Base-by-base conservation (phyloP, 2,113 vertebrate species). In the Dicaeum eximium region DNA sequence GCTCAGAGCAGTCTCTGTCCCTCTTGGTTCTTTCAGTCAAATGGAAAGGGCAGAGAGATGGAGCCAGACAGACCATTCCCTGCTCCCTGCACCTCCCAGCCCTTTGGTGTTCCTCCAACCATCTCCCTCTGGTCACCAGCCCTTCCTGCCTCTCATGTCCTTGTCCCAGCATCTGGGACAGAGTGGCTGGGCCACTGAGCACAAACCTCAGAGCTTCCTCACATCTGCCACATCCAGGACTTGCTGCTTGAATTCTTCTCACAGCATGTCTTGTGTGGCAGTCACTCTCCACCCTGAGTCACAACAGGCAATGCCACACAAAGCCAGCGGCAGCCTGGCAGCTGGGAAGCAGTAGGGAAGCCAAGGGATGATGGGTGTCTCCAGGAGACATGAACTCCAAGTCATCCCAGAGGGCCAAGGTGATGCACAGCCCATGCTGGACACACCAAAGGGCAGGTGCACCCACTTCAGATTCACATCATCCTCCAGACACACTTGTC, bases 351-450 rank as follows among this genome's bases (percentile, higher is more conserved):
- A 30, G 33, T 0, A 20, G 19, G 28, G 24, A 75, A 48, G 24
- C 11, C n/a, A 48, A 72, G 87, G 48, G 44, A 30, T 23, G 33
- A 37, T 15, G 38, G 42, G 28, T 65, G 45, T 45, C 58, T 58
- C 57, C 72, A 37, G 54, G 37, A 62, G 15, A 50, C 5, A 24
- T 0, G 7, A 79, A 48, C n/a, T 47, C 4, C 0, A 2, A 48
- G n/a, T 33, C 37, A 70, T 33, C 9, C 28, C 42, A 44, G 66
- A 4, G 5, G 2, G 33, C 75, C 83, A 38, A 60, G 45, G 27
- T 13, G 71, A 17, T 37, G 19, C 16, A 15, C 57, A 82, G 24
- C 31, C 70, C 57, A 17, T 1, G 1, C 4, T 27, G 18, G 51
- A 15, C 30, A 60, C 66, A 54, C 44, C 57, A 35, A 27, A 72